These are phyloP conservation scores for Coptotermes formosanus DNA, from an alignment of 1,140 invertebrate species.

Conservation along the genomic window DNA sequence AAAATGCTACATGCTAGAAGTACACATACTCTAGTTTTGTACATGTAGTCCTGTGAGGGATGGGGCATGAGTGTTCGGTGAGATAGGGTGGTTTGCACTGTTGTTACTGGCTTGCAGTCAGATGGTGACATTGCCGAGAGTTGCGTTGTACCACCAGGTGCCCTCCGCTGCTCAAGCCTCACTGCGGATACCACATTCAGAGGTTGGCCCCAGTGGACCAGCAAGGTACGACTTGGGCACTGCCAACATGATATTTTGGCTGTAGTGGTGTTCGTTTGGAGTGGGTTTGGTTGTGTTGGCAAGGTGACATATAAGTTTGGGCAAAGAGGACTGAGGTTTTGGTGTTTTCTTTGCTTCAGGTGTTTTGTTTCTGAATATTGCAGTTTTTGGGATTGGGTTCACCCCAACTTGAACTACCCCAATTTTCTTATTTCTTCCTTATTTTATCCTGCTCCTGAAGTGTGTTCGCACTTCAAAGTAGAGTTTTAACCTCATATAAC, in stretches of 20 bases:
- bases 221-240: slow-evolving; percentile 25
- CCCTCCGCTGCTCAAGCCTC: slow-evolving; percentile 35
- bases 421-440: too few relatives aligned
- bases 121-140: slow-evolving; percentile 30
- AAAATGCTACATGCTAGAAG: too few relatives aligned
- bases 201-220: slow-evolving; percentile 7
- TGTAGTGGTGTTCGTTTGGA: background rate
- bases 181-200: slow-evolving; percentile 34
- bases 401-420: too few relatives aligned
- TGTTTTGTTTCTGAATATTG: too few relatives aligned
- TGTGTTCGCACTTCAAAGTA: too few relatives aligned
- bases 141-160: slow-evolving; percentile 39
- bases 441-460: too few relatives aligned
- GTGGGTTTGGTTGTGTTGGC: too few relatives aligned
- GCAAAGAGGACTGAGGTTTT: too few relatives aligned
- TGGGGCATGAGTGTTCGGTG: slow-evolving; percentile 20
- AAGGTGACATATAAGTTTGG: too few relatives aligned
- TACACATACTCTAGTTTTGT: background rate
- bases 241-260: background rate
- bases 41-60: slow-evolving; percentile 12
- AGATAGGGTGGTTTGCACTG: slow-evolving; percentile 26
- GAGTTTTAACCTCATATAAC: too few relatives aligned
- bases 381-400: too few relatives aligned
- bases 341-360: too few relatives aligned
- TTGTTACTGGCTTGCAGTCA: slow-evolving; percentile 27